Conservation (phyloP, 2,113 vertebrate genomes). For the Thymallus thymallus region DNA sequence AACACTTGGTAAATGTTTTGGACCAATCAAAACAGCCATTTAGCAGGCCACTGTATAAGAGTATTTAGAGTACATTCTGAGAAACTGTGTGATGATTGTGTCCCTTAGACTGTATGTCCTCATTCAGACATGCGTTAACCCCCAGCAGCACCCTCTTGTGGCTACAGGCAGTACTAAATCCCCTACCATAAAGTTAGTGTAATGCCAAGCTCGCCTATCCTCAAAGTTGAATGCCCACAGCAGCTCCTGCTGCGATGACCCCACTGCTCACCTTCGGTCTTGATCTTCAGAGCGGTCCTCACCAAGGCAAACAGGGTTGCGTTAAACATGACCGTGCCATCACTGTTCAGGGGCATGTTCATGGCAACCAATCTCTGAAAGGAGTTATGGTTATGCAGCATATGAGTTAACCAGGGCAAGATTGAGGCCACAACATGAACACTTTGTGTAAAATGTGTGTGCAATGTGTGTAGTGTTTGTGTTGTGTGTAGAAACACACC, state of each 20-base stretch:
- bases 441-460: no score
- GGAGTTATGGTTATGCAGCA: no score
- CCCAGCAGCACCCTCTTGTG: background rate
- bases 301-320: slow-evolving; percentile 97
- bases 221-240: background rate
- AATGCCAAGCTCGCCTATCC: background rate
- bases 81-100: background rate
- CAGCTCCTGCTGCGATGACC: background rate
- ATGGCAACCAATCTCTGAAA: slow-evolving; percentile 92
- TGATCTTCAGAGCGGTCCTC: slow-evolving; percentile 96
- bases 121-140: background rate
- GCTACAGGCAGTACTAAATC: background rate
- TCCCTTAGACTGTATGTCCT: no score
- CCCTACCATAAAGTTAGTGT: background rate
- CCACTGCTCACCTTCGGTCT: slow-evolving; percentile 88
- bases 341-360: slow-evolving; percentile 99
- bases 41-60: background rate
- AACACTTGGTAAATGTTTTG: background rate
- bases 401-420: no score
- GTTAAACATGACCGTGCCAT: slow-evolving; percentile 98
- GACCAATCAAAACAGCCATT: background rate
- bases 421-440: no score
- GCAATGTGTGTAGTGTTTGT: background rate
- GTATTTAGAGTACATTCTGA: background rate
- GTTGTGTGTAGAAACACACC: slow-evolving; percentile 67